Base-by-base conservation (phyloP, 2,888 invertebrate genomes). In the Elmis aenea region DNA sequence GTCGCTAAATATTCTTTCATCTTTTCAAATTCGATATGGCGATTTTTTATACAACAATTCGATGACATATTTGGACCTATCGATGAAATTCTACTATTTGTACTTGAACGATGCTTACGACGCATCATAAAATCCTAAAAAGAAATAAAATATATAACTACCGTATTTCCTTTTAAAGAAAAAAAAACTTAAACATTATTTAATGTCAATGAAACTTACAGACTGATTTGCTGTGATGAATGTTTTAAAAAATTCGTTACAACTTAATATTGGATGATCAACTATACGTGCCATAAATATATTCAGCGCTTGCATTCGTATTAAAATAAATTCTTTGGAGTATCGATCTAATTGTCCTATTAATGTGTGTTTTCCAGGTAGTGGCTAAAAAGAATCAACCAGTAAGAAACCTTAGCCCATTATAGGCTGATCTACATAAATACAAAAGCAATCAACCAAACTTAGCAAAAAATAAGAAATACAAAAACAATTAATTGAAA, bases 231-330 rank as follows among this genome's bases (percentile, higher is more conserved):
- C 73, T 14, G 80, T 81, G 24, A 84, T 68, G 61, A 84, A 84
- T 27, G 76, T 64, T 48, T 77, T 72, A 33, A 83, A 69, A 62
- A 75, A 73, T 52, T 75, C 74, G 56, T 80, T 77, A 54, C 76
- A 80, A 41, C 81, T 81, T 24, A 83, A 64, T 33, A 82, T 79
- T 1, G 82, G 82, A 65, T 83, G 83, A 51, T 77, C 75, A n/a
- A 77, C 74, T 5, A 83, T 62, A 45, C 83, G 68, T 36, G 73
- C 73, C 28, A 83, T 67, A 59, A 82, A 84, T 38, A 77, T 71
- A 55, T 83, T 77, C 26, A 83, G 67, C 18, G 80, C 70, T 43
- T 75, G 72, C 76, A 81, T 81, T 52, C 84, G 67, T 15, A 76
- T 72, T 40, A 77, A 64, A 26, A 84, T 76, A 59, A 84, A 84